A percentile compares a stretch with the other conserved stretches of the same genome.
These are phyloP conservation scores for Drosophila cognata DNA, from an alignment of 2,888 invertebrate genomes.

Conservation along the genomic window DNA sequence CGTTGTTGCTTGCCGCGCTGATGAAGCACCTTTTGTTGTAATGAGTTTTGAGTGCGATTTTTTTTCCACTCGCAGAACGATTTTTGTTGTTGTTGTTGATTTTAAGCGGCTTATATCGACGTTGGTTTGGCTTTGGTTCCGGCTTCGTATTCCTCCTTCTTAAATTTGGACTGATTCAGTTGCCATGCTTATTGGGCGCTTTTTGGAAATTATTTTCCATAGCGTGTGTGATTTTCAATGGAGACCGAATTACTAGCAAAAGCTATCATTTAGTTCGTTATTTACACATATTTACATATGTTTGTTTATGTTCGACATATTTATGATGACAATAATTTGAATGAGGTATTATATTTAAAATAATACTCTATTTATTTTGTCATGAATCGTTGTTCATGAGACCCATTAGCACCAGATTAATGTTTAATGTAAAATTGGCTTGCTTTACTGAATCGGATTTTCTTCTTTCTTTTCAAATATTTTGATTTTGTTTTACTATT, in stretches of 20 bases:
- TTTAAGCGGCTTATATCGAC: constrained; percentile 73
- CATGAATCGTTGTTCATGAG: neutral
- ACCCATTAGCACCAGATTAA: neutral
- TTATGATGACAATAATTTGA: neutral
- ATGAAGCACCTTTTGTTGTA: constrained; percentile 82
- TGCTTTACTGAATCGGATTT: neutral
- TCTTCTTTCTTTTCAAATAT: no score
- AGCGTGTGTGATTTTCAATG: constrained; percentile 10
- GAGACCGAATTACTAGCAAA: neutral
- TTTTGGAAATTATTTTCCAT: constrained; percentile 54
- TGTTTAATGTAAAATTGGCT: neutral
- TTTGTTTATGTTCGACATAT: neutral
- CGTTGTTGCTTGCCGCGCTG: constrained; percentile 46
- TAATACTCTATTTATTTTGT: neutral
- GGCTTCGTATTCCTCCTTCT: constrained; percentile 1
- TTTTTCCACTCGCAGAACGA: constrained; percentile 19
- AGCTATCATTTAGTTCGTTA: neutral
- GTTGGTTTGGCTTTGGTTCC: constrained; percentile 10
- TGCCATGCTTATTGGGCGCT: constrained; percentile 51
- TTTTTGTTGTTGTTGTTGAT: constrained; percentile 50
- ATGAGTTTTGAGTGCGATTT: constrained; percentile 77
- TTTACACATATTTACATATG: neutral
- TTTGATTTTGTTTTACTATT: no score
- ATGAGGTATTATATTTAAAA: neutral
- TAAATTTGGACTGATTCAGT: constrained; percentile 29